Evolutionary conservation across 2,797 vertebrate species (phyloP).

Genomic region (Alexandromys oeconomus): DNA sequence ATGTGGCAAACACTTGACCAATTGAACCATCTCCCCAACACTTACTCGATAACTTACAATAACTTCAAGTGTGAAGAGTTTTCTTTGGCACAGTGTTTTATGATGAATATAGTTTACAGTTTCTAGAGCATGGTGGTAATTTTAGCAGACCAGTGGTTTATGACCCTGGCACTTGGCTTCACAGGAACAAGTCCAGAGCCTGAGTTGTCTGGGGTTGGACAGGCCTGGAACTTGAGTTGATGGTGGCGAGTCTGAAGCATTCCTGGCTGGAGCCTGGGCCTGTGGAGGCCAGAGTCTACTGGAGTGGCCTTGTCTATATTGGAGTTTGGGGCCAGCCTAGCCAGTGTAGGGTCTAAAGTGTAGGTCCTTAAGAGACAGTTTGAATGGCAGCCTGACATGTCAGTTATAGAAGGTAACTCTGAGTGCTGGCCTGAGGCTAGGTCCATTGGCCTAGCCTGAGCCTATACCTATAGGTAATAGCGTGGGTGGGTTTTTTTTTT

Average conservation of each 20-base stretch:
- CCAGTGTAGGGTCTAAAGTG: background rate
- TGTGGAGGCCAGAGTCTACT: background rate
- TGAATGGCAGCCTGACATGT: background rate
- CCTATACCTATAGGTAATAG: background rate
- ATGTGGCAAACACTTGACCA: background rate
- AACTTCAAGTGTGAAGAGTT: conserved; percentile 10
- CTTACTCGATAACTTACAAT: background rate
- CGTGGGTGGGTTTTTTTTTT: background rate
- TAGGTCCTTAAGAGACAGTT: background rate
- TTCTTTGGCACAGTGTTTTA: background rate
- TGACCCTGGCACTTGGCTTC: background rate
- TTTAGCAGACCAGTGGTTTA: background rate
- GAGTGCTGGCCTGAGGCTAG: background rate
- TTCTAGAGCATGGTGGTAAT: conserved; percentile 4
- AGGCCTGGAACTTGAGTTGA: background rate
- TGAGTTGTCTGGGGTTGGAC: background rate
- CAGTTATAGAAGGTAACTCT: background rate
- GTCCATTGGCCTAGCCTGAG: background rate
- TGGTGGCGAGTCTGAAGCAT: background rate
- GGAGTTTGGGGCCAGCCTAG: background rate
- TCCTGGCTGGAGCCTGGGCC: background rate
- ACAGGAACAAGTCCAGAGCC: background rate
- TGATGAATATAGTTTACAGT: conserved; percentile 28
- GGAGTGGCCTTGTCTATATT: background rate
- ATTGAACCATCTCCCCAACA: background rate